A percentile compares a stretch with the other conserved stretches of the same genome.
These are phyloP conservation scores for Potamarius usumacintae DNA, from an alignment of 2,113 vertebrate species.

Conservation along the genomic window DNA sequence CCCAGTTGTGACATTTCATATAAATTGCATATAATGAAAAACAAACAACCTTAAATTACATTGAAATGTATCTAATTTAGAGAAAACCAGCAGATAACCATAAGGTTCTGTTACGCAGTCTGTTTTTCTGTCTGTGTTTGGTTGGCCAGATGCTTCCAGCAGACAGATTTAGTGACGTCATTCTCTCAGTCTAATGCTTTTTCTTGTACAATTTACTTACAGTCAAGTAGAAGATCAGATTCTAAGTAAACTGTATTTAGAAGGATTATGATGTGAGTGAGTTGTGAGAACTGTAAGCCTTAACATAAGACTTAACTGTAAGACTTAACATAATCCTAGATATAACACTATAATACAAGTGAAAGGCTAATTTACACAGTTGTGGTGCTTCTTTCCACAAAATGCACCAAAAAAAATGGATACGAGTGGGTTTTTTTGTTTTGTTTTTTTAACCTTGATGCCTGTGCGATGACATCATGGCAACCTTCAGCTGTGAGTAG, in stretches of 20 bases:
- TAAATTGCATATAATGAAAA: not conserved
- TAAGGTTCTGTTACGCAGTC: not conserved
- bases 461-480: slow-evolving; percentile 25
- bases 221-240: slow-evolving; percentile 24
- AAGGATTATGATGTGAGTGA: not conserved
- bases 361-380: slow-evolving; percentile 13
- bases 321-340: not conserved
- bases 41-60: not conserved
- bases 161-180: slow-evolving; percentile 15
- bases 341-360: not conserved
- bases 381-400: not conserved
- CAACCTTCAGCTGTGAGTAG: not conserved
- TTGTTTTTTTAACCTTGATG: not conserved
- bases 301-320: not conserved
- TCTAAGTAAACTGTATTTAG: slow-evolving; percentile 18
- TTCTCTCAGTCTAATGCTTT: slow-evolving; percentile 2
- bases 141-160: not conserved
- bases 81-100: slow-evolving; percentile 15
- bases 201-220: not conserved
- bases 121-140: not conserved
- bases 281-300: not conserved
- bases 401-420: not conserved
- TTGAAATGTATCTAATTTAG: not conserved
- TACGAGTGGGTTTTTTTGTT: not conserved
- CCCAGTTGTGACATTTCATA: slow-evolving; percentile 12